Evolutionary conservation across 2,113 vertebrate species (phyloP).

Genomic region (Drymodes brunneopygia): DNA sequence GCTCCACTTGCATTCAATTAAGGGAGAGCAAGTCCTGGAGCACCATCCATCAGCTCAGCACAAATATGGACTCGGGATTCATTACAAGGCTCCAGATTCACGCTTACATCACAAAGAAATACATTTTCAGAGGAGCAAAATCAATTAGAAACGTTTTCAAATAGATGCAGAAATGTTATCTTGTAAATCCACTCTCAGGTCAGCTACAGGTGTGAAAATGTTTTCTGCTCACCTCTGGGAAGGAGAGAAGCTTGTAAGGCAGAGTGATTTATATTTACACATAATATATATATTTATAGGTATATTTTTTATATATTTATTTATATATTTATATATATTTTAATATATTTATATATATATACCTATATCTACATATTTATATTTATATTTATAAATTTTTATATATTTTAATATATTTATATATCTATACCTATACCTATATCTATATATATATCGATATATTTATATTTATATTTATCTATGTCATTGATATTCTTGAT

Average conservation of each 20-base stretch:
- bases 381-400: no score
- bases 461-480: not conserved
- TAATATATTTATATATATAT: not conserved
- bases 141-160: not conserved
- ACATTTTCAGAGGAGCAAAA: not conserved
- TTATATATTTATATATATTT: no score
- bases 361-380: no score
- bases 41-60: not conserved
- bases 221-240: not conserved
- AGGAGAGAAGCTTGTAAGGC: not conserved
- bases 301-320: not conserved
- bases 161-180: not conserved
- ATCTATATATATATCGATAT: no score
- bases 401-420: no score
- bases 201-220: not conserved
- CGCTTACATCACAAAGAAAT: not conserved
- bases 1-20: conserved; percentile 21
- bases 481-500: not conserved
- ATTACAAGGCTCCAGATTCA: conserved; percentile 8
- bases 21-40: not conserved
- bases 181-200: not conserved
- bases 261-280: not conserved
- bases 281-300: no score
- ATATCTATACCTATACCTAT: no score
- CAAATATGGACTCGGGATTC: not conserved